A percentile compares a stretch with the other conserved stretches of the same genome.
Evolutionary conservation across 2,888 invertebrate genomes (phyloP).

Genomic region (Luperina testacea): DNA sequence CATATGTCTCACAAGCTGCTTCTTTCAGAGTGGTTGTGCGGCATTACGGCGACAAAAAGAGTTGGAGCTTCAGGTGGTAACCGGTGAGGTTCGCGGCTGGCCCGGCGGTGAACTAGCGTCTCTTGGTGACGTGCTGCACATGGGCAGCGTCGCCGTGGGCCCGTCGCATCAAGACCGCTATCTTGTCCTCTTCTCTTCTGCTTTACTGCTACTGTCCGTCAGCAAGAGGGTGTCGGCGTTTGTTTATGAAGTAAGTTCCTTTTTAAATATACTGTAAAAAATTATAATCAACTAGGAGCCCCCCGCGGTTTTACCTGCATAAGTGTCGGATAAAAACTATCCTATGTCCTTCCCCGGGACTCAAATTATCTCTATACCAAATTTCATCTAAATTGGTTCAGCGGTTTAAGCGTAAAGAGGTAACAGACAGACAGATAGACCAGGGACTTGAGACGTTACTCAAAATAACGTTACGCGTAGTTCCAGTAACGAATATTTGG

Average conservation of each 20-base stretch:
- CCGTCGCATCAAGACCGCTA: slow-evolving; percentile 96
- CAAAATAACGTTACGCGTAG: no score
- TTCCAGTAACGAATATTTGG: no score
- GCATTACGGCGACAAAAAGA: slow-evolving; percentile 98
- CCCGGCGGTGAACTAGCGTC: slow-evolving; percentile 92
- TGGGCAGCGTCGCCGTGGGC: slow-evolving; percentile 97
- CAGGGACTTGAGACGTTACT: no score
- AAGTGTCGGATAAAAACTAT: no score
- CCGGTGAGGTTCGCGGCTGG: slow-evolving; percentile 98
- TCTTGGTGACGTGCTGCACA: slow-evolving; percentile 96
- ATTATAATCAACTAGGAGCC: no score
- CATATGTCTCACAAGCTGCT: neutral
- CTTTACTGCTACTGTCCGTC: slow-evolving; percentile 96
- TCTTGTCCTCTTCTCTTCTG: slow-evolving; percentile 97
- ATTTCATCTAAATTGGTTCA: no score
- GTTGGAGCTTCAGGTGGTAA: slow-evolving; percentile 98
- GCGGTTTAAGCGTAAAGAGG: no score
- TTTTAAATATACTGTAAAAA: neutral
- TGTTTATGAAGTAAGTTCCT: slow-evolving; percentile 95
- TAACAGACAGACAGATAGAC: no score
- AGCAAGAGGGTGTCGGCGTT: slow-evolving; percentile 98
- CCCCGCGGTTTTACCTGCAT: no score
- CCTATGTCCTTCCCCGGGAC: no score
- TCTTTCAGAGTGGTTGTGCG: slow-evolving; percentile 94
- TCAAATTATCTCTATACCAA: no score